Conservation (phyloP, 92 coral and sea anemone species). For the Bergia sp. region DNA sequence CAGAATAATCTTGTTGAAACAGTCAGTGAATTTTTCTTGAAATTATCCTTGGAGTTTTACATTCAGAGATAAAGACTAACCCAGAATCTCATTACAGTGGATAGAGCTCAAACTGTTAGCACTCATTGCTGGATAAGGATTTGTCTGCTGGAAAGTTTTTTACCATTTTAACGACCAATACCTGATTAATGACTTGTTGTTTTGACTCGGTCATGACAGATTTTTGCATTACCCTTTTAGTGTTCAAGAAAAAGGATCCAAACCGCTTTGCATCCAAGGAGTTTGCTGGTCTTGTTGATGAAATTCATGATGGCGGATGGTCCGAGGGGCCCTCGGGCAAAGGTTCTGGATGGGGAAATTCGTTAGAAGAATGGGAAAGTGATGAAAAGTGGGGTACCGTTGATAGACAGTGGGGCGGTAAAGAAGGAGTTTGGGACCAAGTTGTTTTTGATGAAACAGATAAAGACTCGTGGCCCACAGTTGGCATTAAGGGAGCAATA, state of each 20-base stretch:
- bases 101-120: no score
- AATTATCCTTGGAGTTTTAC: no score
- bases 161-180: no score
- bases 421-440: constrained; percentile 82
- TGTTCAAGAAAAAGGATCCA: constrained; percentile 94
- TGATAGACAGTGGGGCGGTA: constrained; percentile 90
- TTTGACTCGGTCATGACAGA: background rate
- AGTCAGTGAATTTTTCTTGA: no score
- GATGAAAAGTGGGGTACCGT: constrained; percentile 93
- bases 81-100: no score
- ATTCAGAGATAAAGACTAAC: no score
- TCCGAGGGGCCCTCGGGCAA: constrained; percentile 76
- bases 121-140: no score
- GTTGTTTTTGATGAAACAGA: constrained; percentile 89
- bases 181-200: background rate
- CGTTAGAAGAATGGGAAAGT: constrained; percentile 85
- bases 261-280: constrained; percentile 95
- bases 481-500: constrained; percentile 73
- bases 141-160: no score
- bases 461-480: constrained; percentile 94
- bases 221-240: constrained; percentile 52
- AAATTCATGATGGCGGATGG: constrained; percentile 91
- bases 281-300: constrained; percentile 89
- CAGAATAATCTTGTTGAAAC: no score
- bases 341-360: constrained; percentile 84